Evolutionary conservation across 1,140 invertebrate species (phyloP), one percentile per base, ranked within the genome.

Genomic region (Plectrocnemia conspersa): DNA sequence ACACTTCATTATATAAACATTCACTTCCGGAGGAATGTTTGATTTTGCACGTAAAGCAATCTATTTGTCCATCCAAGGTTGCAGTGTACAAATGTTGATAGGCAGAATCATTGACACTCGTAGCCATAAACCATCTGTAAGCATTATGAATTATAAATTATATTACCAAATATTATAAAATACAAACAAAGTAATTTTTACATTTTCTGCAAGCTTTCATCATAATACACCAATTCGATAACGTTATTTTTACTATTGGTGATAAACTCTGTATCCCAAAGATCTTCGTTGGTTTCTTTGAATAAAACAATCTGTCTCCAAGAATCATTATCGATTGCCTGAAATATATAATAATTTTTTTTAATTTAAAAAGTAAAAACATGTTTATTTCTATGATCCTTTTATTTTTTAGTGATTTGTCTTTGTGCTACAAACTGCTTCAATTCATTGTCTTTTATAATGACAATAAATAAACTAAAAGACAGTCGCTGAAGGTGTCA

Each of bases 221-320:
- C 84, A 85, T 88, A 93, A 18, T 80, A 76, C 2, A 91, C 69
- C 54, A 97, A 86, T 62, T 85, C 80, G 6, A 81, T 82, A 13
- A 95, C 91, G 0, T 73, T 76, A 32, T 76, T 68, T 1, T 66
- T 42, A 0, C 64, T 66, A 52, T 70, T 73, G 11, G 63, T 60
- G 18, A 68, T 64, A 18, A 63, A 62, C 13, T 19, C 35, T 6
- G 54, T 52, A 0, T 59, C 66, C 72, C 72, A 74, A 3, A 47
- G 4, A 16, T 25, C 41, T n/a, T 32, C 27, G 11, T 52, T 54
- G 0, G 55, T 47, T 11, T 40, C 57, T 1, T 29, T 65, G 2
- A 72, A 64, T 61, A 69, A 68, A 1, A 74, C 66, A 5, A 76
- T 64, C 62, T 76, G 74, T 50, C 73, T 73, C 59, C 70, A 76